Percentiles rank a stretch among this genome's conserved stretches.
Conservation (phyloP, 2,888 invertebrate genomes). For the Candidula unifasciata region DNA sequence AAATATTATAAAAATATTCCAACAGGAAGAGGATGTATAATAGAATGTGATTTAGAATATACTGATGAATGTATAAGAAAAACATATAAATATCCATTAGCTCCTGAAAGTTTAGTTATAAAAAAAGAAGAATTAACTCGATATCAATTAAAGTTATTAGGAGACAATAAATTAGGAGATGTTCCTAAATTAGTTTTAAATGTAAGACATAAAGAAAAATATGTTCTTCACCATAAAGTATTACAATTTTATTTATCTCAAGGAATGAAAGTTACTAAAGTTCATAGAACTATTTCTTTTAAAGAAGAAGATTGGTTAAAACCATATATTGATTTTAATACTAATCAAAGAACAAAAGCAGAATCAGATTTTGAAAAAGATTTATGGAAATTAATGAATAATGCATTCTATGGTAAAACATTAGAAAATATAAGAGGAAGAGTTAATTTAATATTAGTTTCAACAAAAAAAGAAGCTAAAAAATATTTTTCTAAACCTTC, state of each 20-base stretch:
- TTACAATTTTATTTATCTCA: conserved; percentile 65
- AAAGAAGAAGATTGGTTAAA: conserved; percentile 69
- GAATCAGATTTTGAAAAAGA: conserved; percentile 72
- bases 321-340: conserved; percentile 69
- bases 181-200: conserved; percentile 11
- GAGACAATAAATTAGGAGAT: conserved; percentile 9
- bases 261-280: conserved; percentile 61
- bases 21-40: conserved; percentile 32
- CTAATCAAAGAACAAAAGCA: conserved; percentile 60
- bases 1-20: conserved; percentile 45
- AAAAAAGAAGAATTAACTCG: conserved; percentile 48
- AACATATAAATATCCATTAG: conserved; percentile 45
- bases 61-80: conserved; percentile 40
- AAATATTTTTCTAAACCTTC: conserved; percentile 69
- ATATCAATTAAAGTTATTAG: conserved; percentile 50
- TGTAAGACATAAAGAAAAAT: conserved; percentile 5
- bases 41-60: conserved; percentile 51
- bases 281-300: conserved; percentile 71
- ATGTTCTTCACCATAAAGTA: conserved; percentile 70
- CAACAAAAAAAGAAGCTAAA: conserved; percentile 76
- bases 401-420: conserved; percentile 29
- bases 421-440: conserved; percentile 30
- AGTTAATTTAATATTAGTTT: conserved; percentile 32
- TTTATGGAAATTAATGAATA: conserved; percentile 58
- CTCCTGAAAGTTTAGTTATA: conserved; percentile 44